Conservation (phyloP, 2,888 invertebrate species). For the Stenodera caucasica region DNA sequence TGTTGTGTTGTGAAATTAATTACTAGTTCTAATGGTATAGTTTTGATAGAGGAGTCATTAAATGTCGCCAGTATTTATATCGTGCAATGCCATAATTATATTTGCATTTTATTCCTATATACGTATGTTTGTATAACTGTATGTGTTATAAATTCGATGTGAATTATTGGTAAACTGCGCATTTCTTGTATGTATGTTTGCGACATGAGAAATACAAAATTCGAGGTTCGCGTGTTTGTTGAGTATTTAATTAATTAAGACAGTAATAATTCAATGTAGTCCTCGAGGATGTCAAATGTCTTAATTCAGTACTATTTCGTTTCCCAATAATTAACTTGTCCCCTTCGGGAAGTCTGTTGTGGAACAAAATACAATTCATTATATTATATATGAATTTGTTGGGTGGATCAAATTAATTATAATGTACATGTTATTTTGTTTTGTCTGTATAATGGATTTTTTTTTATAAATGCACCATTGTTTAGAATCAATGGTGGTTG, state of each 20-base stretch:
- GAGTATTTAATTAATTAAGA: constrained; percentile 47
- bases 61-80: not conserved
- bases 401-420: constrained; percentile 27
- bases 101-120: constrained; percentile 16
- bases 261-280: constrained; percentile 49
- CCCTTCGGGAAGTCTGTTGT: constrained; percentile 38
- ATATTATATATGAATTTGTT: constrained; percentile 23
- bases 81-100: constrained; percentile 25
- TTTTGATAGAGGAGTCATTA: not conserved
- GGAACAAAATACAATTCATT: constrained; percentile 37
- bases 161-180: constrained; percentile 34
- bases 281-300: constrained; percentile 51
- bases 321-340: constrained; percentile 51
- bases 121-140: not conserved
- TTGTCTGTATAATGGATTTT: too few relatives aligned
- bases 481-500: not conserved
- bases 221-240: constrained; percentile 42
- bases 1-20: not conserved
- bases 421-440: constrained; percentile 12
- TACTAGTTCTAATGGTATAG: not conserved
- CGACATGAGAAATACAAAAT: constrained; percentile 11
- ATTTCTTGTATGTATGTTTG: constrained; percentile 32
- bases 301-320: constrained; percentile 49
- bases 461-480: constrained; percentile 11
- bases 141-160: constrained; percentile 28